Base-by-base conservation (phyloP, 2,797 vertebrate species). In the Pangasius sanitwongsei region DNA sequence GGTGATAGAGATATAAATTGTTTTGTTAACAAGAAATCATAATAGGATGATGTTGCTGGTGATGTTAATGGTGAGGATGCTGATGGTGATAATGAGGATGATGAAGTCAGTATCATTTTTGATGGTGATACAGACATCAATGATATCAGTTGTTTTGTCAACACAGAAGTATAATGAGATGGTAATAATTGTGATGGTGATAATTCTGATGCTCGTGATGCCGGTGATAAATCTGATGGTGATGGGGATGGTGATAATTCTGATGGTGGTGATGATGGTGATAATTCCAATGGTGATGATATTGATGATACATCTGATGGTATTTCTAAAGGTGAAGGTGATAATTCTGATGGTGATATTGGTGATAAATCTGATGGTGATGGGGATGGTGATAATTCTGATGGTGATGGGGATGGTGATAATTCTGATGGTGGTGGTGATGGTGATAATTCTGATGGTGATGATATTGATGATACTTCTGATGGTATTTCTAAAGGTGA, bases 41-140 rank as follows among this genome's bases (percentile, higher is more conserved):
- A 41, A 82, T 6, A 61, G 34, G 34, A 83, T 61, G 80, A 61
- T 1, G 25, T 15, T 28, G 37, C 37, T 83, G 80, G 34, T 16
- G 80, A 82, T 82, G 59, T 63, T 63, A 44, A 48, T 83, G 23
- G 9, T 77, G 41, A 86, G 1, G 48, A 82, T 41, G 20, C 9
- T 90, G 75, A 72, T 78, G 88, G 90, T 41, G 78, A 89, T 82
- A 86, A 25, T 77, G 41, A 86, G 1, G 48, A 82, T 41, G 20
- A 6, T 90, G 67, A 28, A 16, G 23, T 28, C 20, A 12, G 20
- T 37, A 57, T 25, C n/a, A 59, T 37, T 11, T 44, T 11, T 28
- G 87, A 74, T 16, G 55, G 8, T 34, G 69, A 41, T 55, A 75
- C 31, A 84, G 28, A 69, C 8, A 12, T 69, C 4, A 55, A 1